Evolutionary conservation across 2,888 invertebrate species (phyloP).

Genomic region (Polylopha cassiicola): DNA sequence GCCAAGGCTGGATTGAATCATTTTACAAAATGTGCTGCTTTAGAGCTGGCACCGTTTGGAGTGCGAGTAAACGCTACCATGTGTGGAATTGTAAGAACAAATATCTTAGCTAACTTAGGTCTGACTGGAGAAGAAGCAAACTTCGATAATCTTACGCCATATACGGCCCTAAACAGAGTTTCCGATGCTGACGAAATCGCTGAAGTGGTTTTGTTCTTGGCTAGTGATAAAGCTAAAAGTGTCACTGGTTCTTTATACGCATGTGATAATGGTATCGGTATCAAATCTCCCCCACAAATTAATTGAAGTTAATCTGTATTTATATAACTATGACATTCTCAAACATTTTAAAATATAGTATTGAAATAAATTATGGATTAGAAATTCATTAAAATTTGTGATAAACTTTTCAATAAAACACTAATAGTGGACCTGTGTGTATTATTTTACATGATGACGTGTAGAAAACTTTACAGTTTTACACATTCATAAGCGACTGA

Average conservation of each 20-base stretch:
- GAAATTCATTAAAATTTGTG: not conserved
- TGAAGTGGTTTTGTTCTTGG: slow-evolving; percentile 6
- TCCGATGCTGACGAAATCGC: slow-evolving; percentile 32
- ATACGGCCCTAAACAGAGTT: slow-evolving; percentile 30
- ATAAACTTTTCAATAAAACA: not conserved
- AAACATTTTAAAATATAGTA: too few species aligned
- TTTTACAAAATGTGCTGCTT: too few species aligned
- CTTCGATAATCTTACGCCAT: too few species aligned
- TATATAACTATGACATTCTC: too few species aligned
- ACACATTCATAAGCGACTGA: too few species aligned
- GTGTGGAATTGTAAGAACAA: slow-evolving; percentile 8
- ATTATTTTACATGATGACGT: too few species aligned
- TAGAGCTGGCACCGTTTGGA: slow-evolving; percentile 14
- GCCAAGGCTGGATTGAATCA: too few species aligned
- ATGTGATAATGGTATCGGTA: slow-evolving; percentile 12
- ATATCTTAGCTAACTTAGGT: too few species aligned
- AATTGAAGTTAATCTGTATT: not conserved
- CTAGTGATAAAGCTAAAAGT: slow-evolving; percentile 3
- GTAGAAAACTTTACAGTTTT: too few species aligned
- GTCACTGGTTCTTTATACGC: slow-evolving; percentile 1
- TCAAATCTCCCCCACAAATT: slow-evolving; percentile 7
- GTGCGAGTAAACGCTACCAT: slow-evolving; percentile 19
- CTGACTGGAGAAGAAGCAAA: too few species aligned
- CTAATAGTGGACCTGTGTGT: slow-evolving; percentile 32
- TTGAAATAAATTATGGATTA: too few species aligned